phyloP scores from a whole-genome alignment of 2,113 vertebrate genomes.

The Trematocara marginatum region DNA sequence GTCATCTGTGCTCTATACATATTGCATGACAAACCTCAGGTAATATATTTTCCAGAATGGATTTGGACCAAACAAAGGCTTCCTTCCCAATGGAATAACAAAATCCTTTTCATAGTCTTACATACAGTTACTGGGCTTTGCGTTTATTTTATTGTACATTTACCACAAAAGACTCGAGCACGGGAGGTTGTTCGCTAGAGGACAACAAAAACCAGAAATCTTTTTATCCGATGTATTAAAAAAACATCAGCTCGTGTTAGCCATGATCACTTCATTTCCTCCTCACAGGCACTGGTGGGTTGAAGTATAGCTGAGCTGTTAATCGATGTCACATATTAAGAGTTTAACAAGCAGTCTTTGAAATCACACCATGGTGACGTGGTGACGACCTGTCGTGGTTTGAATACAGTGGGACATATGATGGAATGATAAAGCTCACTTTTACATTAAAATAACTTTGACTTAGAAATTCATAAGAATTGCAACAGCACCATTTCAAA shows the following conservation, averaged over 20 bases:
- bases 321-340: background rate
- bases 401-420: background rate
- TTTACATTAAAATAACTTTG: background rate
- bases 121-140: background rate
- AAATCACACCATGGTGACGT: background rate
- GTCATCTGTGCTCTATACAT: background rate
- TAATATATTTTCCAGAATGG: constrained; percentile 4
- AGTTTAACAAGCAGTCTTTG: background rate
- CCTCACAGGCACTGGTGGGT: background rate
- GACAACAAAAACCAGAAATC: constrained; percentile 4
- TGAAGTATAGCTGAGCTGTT: background rate
- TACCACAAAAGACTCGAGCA: background rate
- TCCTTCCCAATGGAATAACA: background rate
- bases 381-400: background rate
- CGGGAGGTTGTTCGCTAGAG: background rate
- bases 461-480: background rate
- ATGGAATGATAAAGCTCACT: background rate
- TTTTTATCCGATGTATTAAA: background rate
- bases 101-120: background rate
- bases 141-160: background rate
- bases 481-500: background rate
- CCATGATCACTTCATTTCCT: constrained; percentile 24
- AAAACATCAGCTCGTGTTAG: constrained; percentile 7
- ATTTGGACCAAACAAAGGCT: constrained; percentile 4
- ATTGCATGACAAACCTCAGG: constrained; percentile 13